Evolutionary conservation across 2,113 vertebrate species (phyloP), one percentile per base, ranked within the genome.

Genomic region (Toxostoma redivivum): DNA sequence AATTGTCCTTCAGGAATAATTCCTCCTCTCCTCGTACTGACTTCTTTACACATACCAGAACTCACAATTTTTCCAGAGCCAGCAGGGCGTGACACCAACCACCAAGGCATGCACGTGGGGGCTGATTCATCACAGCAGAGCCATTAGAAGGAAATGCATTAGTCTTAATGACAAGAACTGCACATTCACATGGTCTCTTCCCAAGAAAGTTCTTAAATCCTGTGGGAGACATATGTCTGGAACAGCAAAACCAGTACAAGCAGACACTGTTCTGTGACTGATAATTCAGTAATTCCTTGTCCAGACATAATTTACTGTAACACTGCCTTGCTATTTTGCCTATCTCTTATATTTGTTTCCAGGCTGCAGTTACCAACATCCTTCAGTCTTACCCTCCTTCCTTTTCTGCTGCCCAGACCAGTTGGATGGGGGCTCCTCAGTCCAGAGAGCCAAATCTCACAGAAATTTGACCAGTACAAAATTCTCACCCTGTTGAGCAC

Each of bases 111-210:
- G 56, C 82, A 88, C 20, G 0, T 3, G 9, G 92, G 67, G 64
- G 73, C 88, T 83, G 80, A 94, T 86, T 95, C 91, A 93, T 83
- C 92, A 62, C 92, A 90, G 64, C 76, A 81, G 42, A 86, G 64
- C 80, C 86, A 95, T 96, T 95, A 94, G 87, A 92, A 92, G 79
- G 64, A 95, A 97, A 91, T 85, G 60, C 90, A 96, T 95, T 97
- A 95, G 91, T 81, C 95, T 79, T 93, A 94, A 92, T 91, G 85
- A 86, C 89, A 90, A 90, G 38, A 90, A 81, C 80, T 94, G 84
- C n/a, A 25, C 80, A 48, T 58, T 87, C 38, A 64, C 40, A 69
- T 54, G 40, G 42, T 51, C 51, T 90, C 61, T 58, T 94, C 94
- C 82, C 92, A 89, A 69, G 87, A 92, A 94, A 95, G 56, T 86